phyloP scores from a whole-genome alignment of 2,113 vertebrate species.

The Circaetus gallicus region DNA sequence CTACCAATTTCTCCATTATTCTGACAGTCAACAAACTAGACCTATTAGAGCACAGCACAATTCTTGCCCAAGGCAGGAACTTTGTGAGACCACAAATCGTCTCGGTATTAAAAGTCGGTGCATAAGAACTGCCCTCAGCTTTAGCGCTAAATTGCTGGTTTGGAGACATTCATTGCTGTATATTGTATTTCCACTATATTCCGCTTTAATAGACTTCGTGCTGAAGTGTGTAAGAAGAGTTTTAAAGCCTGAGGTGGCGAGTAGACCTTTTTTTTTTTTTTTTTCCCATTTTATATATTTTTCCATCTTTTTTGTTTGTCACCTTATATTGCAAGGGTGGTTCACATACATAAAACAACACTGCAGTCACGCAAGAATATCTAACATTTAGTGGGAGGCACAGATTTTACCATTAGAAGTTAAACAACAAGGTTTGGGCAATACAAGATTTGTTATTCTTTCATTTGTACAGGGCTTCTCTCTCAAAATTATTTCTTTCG shows the following conservation, averaged over 20 bases:
- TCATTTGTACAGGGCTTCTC: conserved; percentile 8
- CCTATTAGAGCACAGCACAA: conserved; percentile 81
- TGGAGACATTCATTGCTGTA: conserved; percentile 74
- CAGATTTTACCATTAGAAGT: conserved; percentile 51
- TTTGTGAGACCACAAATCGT: conserved; percentile 83
- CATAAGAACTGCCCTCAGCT: conserved; percentile 85
- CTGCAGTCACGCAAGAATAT: conserved; percentile 48
- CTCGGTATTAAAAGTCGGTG: conserved; percentile 85
- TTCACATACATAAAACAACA: conserved; percentile 67
- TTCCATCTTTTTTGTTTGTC: conserved; percentile 76
- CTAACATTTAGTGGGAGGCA: conserved; percentile 30
- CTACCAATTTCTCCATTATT: conserved; percentile 90
- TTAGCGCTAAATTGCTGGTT: conserved; percentile 79
- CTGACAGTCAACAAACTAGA: conserved; percentile 89
- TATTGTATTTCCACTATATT: conserved; percentile 80
- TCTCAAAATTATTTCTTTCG: not conserved
- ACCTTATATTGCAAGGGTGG: conserved; percentile 65
- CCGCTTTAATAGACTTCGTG: conserved; percentile 79
- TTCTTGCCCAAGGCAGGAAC: conserved; percentile 79
- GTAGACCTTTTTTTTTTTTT: not conserved
- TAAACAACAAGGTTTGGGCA: conserved; percentile 47
- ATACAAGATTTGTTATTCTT: conserved; percentile 36
- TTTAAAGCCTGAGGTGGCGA: conserved; percentile 74
- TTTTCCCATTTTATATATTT: conserved; percentile 63
- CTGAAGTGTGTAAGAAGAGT: conserved; percentile 74